phyloP scores from a whole-genome alignment of 2,797 vertebrate genomes.

The Pampus argenteus region DNA sequence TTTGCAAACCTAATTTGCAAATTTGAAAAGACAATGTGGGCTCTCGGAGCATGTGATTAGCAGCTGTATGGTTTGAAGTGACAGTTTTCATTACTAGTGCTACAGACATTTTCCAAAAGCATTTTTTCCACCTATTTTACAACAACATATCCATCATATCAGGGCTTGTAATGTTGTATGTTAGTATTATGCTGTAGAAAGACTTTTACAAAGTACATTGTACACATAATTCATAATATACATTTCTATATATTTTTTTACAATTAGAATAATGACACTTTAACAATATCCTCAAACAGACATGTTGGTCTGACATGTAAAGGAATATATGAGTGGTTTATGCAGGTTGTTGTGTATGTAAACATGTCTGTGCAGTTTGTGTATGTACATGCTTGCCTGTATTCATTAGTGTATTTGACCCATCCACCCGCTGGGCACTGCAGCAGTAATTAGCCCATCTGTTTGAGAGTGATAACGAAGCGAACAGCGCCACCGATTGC shows the following conservation, averaged over 20 bases:
- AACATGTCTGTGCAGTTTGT: constrained; percentile 25
- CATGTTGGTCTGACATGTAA: not conserved
- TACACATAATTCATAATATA: not conserved
- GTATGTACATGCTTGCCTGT: not conserved
- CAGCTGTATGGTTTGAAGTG: no score
- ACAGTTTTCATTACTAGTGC: no score
- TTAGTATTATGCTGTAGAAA: no score
- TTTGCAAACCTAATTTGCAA: no score
- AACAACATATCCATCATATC: no score
- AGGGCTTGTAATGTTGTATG: no score
- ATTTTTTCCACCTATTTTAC: no score
- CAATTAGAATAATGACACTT: not conserved
- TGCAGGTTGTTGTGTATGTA: constrained; percentile 39
- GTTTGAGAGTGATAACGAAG: constrained; percentile 67
- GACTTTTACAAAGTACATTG: no score
- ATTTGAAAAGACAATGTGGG: no score
- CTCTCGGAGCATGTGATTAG: no score
- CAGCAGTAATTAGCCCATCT: constrained; percentile 79
- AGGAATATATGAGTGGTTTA: not conserved
- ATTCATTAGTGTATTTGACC: constrained; percentile 48
- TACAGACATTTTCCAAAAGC: no score
- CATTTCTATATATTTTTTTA: not conserved
- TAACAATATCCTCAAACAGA: not conserved
- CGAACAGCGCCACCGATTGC: constrained; percentile 33
- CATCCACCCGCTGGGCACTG: constrained; percentile 35